Evolutionary conservation across 2,797 vertebrate genomes (phyloP), one percentile per base, ranked within the genome.

Genomic region (Hoplostethus atlanticus): DNA sequence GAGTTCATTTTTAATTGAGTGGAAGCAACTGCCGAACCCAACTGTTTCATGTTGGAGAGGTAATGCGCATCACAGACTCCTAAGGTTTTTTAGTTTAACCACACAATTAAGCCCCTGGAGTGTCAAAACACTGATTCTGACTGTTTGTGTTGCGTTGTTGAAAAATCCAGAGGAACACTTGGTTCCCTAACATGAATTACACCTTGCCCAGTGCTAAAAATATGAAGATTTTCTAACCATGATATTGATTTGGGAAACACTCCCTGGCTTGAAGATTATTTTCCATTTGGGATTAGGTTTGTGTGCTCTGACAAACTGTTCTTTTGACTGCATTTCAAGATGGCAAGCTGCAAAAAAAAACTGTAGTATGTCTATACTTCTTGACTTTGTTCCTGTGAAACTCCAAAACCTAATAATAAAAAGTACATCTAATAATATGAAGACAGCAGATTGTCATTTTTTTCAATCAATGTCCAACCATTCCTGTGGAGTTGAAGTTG

Each of bases 101-200:
- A 77, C 70, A 71, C 61, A 50, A 67, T 85, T 68, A 77, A 64
- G 70, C 62, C 54, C 62, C 55, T 30, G 64, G 46, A 68, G 73
- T 60, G 64, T 54, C 6, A 2, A 64, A 30, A 65, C 59, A 51
- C 47, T 4, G 25, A 62, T 71, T 82, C 50, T 9, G 64, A 62
- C 52, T 55, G 50, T 28, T 28, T 28, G 28, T 57, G 52, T 44
- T 3, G 54, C 7, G 15, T 46, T 40, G 50, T 55, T 64, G 68
- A 62, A 73, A 77, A 83, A 79, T 48, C 62, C 21, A 64, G 47
- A 50, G 60, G 31, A 74, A 66, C 55, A 65, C 17, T 76, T 80
- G 17, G 34, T 30, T 80, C 56, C 48, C 61, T 44, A 50, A 69
- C 47, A 71, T 48, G 15, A 63, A 73, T 74, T 64, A 66, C 72